Evolutionary conservation across 2,888 invertebrate species (phyloP), one percentile per base, ranked within the genome.

Genomic region (Gasteruption jaculator): DNA sequence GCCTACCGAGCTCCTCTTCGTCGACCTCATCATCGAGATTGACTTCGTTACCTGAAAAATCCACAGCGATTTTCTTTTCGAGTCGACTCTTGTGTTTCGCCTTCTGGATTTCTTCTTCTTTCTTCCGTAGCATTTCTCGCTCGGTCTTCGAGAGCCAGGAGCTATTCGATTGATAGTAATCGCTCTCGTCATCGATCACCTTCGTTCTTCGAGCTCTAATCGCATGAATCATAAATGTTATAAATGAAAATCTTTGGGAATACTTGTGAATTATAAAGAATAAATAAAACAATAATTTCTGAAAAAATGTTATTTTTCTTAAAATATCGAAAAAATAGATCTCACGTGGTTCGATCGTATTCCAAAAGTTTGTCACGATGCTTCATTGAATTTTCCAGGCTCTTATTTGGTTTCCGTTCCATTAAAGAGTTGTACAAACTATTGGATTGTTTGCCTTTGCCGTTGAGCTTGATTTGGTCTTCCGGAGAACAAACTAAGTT

Each of bases 131-230:
- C 43, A 79, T 78, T 24, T 81, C 79, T 38, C 83, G 76, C 65
- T 92, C 88, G 6, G 73, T 74, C 5, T 81, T 75, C 25, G 81
- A 82, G 14, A 93, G 73, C 92, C 94, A 96, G 16, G 84, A 84
- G 52, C 87, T 88, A 60, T 81, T 82, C 10, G 59, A 43, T 59
- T 83, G 81, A 68, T 91, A 97, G 71, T 96, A 96, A 69, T 96
- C 96, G 49, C 86, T 82, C 66, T 96, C 92, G 65, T 96, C 96
- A 67, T 97, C 96, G 30, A 88, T 90, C 5, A 93, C 88, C 61
- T 79, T 81, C 3, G 83, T 85, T 41, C 87, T 79, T 25, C 79
- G 77, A 53, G 82, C 82, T 61, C 88, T 86, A 57, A 16, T 65
- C 32, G 41, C 35, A n/a, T n/a, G n/a, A n/a, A n/a, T n/a, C n/a